Evolutionary conservation across 2,888 invertebrate genomes (phyloP).

Genomic region (Cantharis flavilabris): DNA sequence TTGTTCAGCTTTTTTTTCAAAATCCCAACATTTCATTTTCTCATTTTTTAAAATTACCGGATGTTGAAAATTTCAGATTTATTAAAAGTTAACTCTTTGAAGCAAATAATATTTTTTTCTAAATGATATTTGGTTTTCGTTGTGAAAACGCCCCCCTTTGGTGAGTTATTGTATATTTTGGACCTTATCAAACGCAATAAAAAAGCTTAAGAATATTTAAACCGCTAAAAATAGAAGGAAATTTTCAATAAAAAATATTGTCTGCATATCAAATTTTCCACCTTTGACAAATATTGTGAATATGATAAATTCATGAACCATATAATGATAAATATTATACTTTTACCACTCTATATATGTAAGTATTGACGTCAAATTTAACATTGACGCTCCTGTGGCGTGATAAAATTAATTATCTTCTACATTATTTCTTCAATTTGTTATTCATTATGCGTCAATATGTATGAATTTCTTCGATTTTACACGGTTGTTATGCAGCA

Average conservation of each 20-base stretch:
- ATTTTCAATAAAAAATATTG: not conserved
- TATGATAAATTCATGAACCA: slow-evolving; percentile 10
- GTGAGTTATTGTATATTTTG: no score
- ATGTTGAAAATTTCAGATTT: not conserved
- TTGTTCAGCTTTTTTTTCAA: no score
- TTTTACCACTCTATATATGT: slow-evolving; percentile 18
- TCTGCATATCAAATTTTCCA: not conserved
- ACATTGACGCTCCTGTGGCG: slow-evolving; percentile 24
- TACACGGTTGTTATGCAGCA: not conserved
- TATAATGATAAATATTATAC: slow-evolving; percentile 11
- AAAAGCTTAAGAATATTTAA: not conserved
- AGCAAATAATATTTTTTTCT: no score
- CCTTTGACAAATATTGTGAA: not conserved
- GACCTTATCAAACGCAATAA: not conserved
- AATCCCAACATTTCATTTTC: not conserved
- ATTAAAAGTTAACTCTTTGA: no score
- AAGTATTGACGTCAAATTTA: slow-evolving; percentile 18
- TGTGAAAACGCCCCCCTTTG: no score
- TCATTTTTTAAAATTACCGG: not conserved
- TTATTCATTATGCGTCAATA: slow-evolving; percentile 5
- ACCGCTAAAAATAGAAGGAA: not conserved
- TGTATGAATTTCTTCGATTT: not conserved
- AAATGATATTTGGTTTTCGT: not conserved
- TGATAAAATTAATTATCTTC: slow-evolving; percentile 20
- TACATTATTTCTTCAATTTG: slow-evolving; percentile 7